Conservation (phyloP, 92 coral and sea anemone species). For the Blastomussa wellsi region DNA sequence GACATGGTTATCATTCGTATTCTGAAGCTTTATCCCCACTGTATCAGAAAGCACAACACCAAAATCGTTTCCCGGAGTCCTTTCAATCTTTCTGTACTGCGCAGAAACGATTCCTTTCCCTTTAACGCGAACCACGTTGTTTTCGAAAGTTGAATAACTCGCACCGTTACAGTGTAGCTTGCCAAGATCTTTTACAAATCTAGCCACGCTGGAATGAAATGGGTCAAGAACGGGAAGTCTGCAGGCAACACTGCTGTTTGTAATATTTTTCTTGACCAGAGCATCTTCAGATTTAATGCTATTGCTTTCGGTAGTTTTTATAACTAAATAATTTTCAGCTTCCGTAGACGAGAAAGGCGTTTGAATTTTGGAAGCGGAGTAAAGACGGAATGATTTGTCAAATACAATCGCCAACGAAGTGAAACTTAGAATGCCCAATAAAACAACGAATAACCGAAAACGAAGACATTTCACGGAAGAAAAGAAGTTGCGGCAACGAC, state of each 20-base stretch:
- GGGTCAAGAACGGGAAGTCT: conserved; percentile 32
- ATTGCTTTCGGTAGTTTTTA: too few species aligned
- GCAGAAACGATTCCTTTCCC: conserved; percentile 28
- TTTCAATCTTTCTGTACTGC: conserved; percentile 24
- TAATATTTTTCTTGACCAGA: background rate
- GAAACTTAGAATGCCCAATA: background rate
- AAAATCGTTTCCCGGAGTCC: conserved; percentile 18
- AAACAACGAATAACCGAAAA: background rate
- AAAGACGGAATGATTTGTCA: background rate
- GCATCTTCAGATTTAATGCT: background rate
- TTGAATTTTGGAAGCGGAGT: background rate
- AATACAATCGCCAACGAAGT: background rate
- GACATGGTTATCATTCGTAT: background rate
- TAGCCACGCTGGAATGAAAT: conserved; percentile 19
- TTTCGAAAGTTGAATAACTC: conserved; percentile 25
- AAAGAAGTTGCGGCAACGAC: too few species aligned
- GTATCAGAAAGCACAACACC: conserved; percentile 9
- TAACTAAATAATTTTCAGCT: background rate
- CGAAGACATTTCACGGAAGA: background rate
- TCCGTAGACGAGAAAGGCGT: background rate
- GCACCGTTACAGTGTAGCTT: conserved; percentile 15
- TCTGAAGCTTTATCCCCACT: background rate
- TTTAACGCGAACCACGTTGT: conserved; percentile 31
- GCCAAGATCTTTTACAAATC: conserved; percentile 21
- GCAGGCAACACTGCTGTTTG: conserved; percentile 8